Evolutionary conservation across 2,113 vertebrate species (phyloP), one percentile per base, ranked within the genome.

Genomic region (Colistium nudipinnis): DNA sequence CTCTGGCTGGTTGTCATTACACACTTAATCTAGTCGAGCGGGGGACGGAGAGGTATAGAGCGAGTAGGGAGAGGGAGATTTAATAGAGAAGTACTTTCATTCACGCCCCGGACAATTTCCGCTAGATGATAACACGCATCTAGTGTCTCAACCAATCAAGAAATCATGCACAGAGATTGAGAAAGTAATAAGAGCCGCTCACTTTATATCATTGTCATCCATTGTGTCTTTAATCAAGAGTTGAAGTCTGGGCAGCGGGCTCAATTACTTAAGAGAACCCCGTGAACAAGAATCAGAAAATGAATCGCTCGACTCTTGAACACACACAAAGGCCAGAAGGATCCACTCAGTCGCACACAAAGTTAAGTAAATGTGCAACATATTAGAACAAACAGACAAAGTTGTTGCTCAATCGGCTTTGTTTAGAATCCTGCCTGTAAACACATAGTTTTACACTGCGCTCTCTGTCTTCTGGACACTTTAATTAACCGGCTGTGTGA

Each of bases 221-320:
- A 72, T 82, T 79, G 72, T 61, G 27, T 88, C 55, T 82, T 78
- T 88, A 83, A 90, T 88, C 80, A 89, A 86, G 45, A 67, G 75
- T 73, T 85, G 78, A 87, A 83, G 30, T 80, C 47, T 10, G 39
- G 51, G 52, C 0, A 13, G 36, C 27, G 22, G 20, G 47, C 72
- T 90, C 59, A 74, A 66, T 80, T 80, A 76, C 56, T 54, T 45
- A 20, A 33, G 61, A 80, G 65, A 24, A 28, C 61, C 57, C n/a
- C n/a, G n/a, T n/a, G n/a, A n/a, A n/a, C n/a, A n/a, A n/a, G n/a
- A n/a, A n/a, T n/a, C n/a, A n/a, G n/a, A n/a, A n/a, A n/a, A n/a
- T n/a, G n/a, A n/a, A 83, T 75, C 70, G 71, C 78, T 28, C 70
- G 76, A 67, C 68, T 52, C 20, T 35, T 1, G 38, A 36, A 36